Base-by-base conservation (phyloP, 2,888 invertebrate species). In the Microchrysa polita region DNA sequence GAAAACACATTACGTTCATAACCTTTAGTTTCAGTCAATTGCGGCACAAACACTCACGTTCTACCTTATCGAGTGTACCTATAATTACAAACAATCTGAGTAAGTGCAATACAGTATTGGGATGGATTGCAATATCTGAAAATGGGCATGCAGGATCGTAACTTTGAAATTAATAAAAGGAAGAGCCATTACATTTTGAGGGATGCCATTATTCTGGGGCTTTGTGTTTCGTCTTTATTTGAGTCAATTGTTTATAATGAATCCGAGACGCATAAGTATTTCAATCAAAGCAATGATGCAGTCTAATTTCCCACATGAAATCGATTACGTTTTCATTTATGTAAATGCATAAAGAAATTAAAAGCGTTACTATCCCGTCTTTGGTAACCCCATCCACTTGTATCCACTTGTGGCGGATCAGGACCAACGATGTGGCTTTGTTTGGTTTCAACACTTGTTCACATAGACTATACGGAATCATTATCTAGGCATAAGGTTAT, bases 1-100 rank as follows among this genome's bases (percentile, higher is more conserved):
- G 40, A 53, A n/a, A 9, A n/a, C 67, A 27, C 27, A 7, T 34
- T 5, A 67, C 34, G 22, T 67, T 7, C 53, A 34, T 23, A 14
- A 57, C 67, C 67, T 74, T 74, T 73, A 57, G 74, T 74, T 74
- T 67, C 74, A 72, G 67, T 52, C 67, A 72, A 74, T 74, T 74
- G 67, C 67, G 63, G 27, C 12, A 22, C 20, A 22, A 44, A 52
- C 53, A 67, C 61, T 57, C 67, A 72, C 72, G 72, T 72, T 74
- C 67, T 40, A 67, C 42, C 60, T 20, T 5, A 34, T 57, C 65
- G 72, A 74, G 55, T 72, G 34, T 44, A 60, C 40, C 72, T 67
- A 65, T 74, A 74, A 74, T 74, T 74, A 74, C 72, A 67, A 12
- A 16, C 44, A 14, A 22, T 42, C 34, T n/a, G n/a, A n/a, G n/a